These are phyloP conservation scores for Scaptomyza polygonia DNA, from an alignment of 2,888 invertebrate genomes.

Conservation along the genomic window DNA sequence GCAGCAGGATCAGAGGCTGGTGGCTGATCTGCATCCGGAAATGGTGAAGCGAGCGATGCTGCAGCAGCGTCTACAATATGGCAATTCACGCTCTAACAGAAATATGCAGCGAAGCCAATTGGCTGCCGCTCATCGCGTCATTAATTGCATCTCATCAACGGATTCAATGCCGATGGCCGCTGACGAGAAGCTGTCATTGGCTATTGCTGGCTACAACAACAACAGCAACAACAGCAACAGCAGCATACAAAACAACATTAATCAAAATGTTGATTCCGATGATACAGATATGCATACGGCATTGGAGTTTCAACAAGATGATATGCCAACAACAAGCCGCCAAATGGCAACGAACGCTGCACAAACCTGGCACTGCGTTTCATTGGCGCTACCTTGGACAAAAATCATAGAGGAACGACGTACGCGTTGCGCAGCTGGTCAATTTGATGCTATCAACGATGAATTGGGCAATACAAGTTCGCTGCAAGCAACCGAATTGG, in stretches of 20 bases:
- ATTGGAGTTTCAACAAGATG: constrained; percentile 22
- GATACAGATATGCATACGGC: constrained; percentile 44
- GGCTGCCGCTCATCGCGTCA: constrained; percentile 24
- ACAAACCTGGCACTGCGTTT: constrained; percentile 46
- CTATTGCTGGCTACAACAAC: neutral
- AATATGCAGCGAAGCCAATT: constrained; percentile 53
- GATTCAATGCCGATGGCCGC: constrained; percentile 2
- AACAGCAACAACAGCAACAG: neutral
- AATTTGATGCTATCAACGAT: constrained; percentile 3
- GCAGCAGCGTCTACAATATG: constrained; percentile 58
- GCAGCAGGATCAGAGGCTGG: constrained; percentile 5
- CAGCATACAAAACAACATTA: too few relatives aligned
- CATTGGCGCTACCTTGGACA: constrained; percentile 45
- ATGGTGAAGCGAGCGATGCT: constrained; percentile 47
- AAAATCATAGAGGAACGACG: constrained; percentile 14
- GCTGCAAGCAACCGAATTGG: neutral
- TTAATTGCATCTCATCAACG: constrained; percentile 11
- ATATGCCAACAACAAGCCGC: constrained; percentile 47
- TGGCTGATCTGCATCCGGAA: constrained; percentile 21
- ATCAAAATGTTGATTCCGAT: constrained; percentile 23
- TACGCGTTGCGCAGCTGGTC: neutral
- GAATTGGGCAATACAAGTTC: neutral
- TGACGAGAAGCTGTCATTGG: neutral
- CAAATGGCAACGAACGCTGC: constrained; percentile 2
- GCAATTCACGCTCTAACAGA: constrained; percentile 61